Evolutionary conservation across 1,140 invertebrate species (phyloP), one percentile per base, ranked within the genome.

Genomic region (Hylyphantes graminicola): DNA sequence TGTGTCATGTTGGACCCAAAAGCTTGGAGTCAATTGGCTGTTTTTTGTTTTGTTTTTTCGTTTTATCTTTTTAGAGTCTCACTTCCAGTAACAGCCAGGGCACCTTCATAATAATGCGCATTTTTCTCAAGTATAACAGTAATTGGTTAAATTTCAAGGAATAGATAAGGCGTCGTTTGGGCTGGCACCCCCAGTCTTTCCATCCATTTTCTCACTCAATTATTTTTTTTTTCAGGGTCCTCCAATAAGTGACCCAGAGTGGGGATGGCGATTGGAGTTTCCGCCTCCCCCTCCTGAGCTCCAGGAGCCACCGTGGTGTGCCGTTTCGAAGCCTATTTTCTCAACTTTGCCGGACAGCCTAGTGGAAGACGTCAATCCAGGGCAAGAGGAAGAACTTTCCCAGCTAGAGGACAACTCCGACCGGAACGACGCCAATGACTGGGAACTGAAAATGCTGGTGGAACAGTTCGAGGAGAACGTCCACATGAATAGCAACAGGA

Each of bases 361-460:
- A 9, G 50, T 72, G 11, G 80, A 83, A 50, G 72, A 65, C 48
- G 13, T 67, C 9, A 15, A 55, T 61, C 51, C 61, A 5, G 9
- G n/a, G 0, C 55, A 59, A 59, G 51, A 54, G 6, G 80, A 83
- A 50, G 57, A 72, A 11, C 7, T 15, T 21, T 15, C 2, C 6
- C 17, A 50, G 12, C 6, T 19, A n/a, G 54, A 59, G 10, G 53
- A 53, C 15, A 19, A 50, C 50, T 55, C 59, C 10, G 10, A 48
- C 21, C n/a, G 15, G 55, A 64, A 80, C 59, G 19, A 10, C 53
- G 55, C 93, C 86, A 86, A 89, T 74, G 93, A 95, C 85, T 95
- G 94, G 94, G 94, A 95, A 88, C 92, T 94, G 0, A 91, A 93
- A 87, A 94, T 95, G 93, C 89, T 95, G 35, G 94, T 93, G 0